Base-by-base conservation (phyloP, 2,797 vertebrate species). In the Ceryle rudis region DNA sequence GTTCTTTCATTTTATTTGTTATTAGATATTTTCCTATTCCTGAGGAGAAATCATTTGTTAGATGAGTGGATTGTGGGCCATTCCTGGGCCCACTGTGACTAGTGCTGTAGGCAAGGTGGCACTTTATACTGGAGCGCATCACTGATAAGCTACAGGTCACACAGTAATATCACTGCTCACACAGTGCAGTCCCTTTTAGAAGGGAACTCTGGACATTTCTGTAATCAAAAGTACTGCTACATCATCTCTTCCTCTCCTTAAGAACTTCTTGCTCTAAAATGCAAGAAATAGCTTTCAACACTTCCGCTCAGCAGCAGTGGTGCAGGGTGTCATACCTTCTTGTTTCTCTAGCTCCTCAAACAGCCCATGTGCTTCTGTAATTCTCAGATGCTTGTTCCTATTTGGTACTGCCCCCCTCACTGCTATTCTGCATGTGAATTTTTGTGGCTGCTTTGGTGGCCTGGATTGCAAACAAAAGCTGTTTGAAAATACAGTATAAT, bases 381-480 rank as follows among this genome's bases (percentile, higher is more conserved):
- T 58, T 75, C 51, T 29, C 71, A 85, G 71, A 42, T 82, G 81
- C 47, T 88, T 5, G 0, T 66, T 93, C 62, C 46, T 2, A 0
- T 92, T 89, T 4, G 3, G 17, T 67, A 16, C 52, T 26, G 5
- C 14, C 25, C 44, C 23, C 21, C 23, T 67, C 0, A 0, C 42
- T 0, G 0, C 49, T 69, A 1, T 37, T 62, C 25, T 64, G 15
- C 15, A 1, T 11, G 10, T 71, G 5, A 70, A 8, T 81, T 60
- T 84, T 8, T 57, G 37, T 57, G 44, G 70, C 61, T 0, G 0
- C 52, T 77, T 70, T 19, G 8, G 22, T 44, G n/a, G 55, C 60
- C 51, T 71, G 41, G 41, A 29, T 83, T 60, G 47, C 69, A 64
- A 67, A 55, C 57, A 52, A 73, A 39, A 77, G 71, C 5, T 73